These are phyloP conservation scores for Teinopalpus imperialis DNA, from an alignment of 2,888 invertebrate species.

Conservation along the genomic window DNA sequence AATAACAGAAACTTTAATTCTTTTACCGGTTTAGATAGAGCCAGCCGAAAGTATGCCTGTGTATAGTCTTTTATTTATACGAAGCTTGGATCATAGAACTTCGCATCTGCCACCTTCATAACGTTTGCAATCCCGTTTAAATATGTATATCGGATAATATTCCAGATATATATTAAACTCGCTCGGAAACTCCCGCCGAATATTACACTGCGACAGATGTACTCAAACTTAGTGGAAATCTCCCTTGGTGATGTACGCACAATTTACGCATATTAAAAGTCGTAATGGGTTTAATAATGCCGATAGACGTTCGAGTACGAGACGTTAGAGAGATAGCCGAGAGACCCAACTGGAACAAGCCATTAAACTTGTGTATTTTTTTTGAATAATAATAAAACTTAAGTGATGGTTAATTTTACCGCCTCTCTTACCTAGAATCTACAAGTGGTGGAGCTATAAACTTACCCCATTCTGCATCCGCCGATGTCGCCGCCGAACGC, in stretches of 20 bases:
- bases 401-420: constrained; percentile 35
- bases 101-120: constrained; percentile 32
- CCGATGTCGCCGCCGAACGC: constrained; percentile 50
- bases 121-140: constrained; percentile 44
- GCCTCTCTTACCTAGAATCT: constrained; percentile 49
- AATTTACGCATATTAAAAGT: neutral
- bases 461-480: constrained; percentile 83
- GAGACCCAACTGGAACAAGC: no score
- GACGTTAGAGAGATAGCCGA: no score
- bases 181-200: constrained; percentile 43
- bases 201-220: constrained; percentile 37
- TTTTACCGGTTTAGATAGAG: no score
- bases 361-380: no score
- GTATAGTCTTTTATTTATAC: neutral
- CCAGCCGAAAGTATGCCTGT: no score
- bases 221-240: constrained; percentile 12
- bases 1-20: no score
- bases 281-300: no score
- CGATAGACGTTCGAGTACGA: no score
- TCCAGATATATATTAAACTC: constrained; percentile 59
- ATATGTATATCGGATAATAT: constrained; percentile 56
- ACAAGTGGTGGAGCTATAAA: constrained; percentile 65
- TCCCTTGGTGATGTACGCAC: constrained; percentile 20
- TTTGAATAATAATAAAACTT: no score
- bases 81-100: constrained; percentile 9